Evolutionary conservation across 2,113 vertebrate genomes (phyloP).

Genomic region (Podiceps cristatus): DNA sequence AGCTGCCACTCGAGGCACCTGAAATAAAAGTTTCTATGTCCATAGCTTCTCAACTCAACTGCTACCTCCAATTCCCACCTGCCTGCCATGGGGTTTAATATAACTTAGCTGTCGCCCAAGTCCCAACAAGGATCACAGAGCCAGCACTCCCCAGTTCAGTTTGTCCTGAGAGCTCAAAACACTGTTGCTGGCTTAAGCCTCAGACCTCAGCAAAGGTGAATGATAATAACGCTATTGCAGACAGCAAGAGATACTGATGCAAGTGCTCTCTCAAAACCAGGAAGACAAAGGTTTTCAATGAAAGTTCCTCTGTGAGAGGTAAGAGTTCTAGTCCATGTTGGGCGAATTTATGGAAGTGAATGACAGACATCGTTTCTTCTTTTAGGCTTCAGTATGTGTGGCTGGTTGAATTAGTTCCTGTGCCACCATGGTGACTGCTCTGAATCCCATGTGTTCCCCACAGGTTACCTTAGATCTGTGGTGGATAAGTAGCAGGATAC

Average conservation of each 20-base stretch:
- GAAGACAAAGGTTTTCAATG: background rate
- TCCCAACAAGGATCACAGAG: background rate
- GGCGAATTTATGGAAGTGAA: background rate
- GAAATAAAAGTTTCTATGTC: background rate
- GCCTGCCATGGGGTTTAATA: background rate
- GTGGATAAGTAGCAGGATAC: background rate
- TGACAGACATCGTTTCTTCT: background rate
- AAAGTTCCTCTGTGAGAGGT: background rate
- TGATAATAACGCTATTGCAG: background rate
- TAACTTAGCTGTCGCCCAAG: background rate
- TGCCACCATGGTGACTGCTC: background rate
- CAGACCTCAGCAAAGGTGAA: rapidly evolving
- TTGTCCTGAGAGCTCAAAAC: background rate
- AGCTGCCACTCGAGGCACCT: background rate
- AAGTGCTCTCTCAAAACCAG: background rate
- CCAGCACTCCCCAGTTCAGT: background rate
- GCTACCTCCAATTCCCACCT: background rate
- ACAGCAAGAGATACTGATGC: background rate
- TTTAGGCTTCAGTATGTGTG: background rate
- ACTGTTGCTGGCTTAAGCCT: background rate
- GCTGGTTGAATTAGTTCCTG: background rate
- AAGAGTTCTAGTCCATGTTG: background rate
- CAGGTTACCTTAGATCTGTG: background rate
- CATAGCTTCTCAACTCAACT: background rate
- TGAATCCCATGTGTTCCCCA: background rate